These are phyloP conservation scores for Acomys russatus DNA, from an alignment of 2,797 vertebrate species.

Conservation along the genomic window DNA sequence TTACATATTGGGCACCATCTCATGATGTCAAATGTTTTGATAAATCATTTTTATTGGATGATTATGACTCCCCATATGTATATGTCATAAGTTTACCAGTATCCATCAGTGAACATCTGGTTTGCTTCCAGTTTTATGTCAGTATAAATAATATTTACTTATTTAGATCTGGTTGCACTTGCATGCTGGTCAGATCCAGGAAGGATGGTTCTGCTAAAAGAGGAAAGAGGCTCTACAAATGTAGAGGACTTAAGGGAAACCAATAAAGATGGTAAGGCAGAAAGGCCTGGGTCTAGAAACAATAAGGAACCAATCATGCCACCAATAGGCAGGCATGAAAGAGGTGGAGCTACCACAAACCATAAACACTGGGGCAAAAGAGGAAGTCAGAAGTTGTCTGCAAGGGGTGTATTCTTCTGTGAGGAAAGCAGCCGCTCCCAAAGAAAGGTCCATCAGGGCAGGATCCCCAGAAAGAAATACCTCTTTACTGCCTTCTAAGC, in stretches of 20 bases:
- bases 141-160: background rate
- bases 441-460: background rate
- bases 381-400: background rate
- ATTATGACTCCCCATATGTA: conserved; percentile 1
- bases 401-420: background rate
- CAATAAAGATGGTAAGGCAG: background rate
- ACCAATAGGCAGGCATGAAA: background rate
- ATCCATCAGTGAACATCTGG: background rate
- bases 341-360: background rate
- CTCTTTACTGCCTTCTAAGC: background rate
- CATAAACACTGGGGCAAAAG: background rate
- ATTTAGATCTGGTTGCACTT: background rate
- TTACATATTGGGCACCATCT: conserved; percentile 22
- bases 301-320: background rate
- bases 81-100: conserved; percentile 46
- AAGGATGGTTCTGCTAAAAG: background rate
- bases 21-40: conserved; percentile 48
- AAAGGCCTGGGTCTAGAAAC: background rate
- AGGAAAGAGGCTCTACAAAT: conserved; percentile 1
- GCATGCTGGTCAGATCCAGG: background rate
- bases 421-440: background rate
- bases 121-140: conserved; percentile 38
- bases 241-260: background rate
- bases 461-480: background rate
- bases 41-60: conserved; percentile 57